Evolutionary conservation across 2,797 vertebrate species (phyloP).

Genomic region (Melanotaenia parkinsoni): DNA sequence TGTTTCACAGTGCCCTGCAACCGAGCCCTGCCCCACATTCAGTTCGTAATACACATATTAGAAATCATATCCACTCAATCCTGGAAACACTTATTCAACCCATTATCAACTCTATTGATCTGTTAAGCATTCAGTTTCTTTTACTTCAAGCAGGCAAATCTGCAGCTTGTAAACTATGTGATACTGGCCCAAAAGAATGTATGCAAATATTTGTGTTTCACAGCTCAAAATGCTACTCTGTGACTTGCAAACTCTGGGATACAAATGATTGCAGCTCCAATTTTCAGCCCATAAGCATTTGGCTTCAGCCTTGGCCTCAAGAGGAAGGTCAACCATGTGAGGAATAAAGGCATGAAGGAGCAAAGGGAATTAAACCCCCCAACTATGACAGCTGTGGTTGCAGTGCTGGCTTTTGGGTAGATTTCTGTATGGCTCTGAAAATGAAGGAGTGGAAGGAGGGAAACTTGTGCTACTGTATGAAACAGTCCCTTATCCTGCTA

Average conservation of each 20-base stretch:
- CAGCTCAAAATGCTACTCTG: neutral
- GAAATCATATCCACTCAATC: constrained; percentile 28
- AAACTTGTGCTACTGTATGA: constrained; percentile 31
- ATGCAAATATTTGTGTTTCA: constrained; percentile 14
- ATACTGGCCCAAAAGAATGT: neutral
- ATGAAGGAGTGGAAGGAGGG: constrained; percentile 16
- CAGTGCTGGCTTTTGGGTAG: constrained; percentile 30
- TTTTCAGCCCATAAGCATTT: constrained; percentile 16
- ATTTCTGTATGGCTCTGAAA: constrained; percentile 23
- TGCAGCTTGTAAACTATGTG: neutral
- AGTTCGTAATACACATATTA: constrained; percentile 30
- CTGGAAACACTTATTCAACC: constrained; percentile 20
- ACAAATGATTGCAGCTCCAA: constrained; percentile 3
- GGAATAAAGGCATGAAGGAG: constrained; percentile 45
- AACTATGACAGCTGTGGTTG: constrained; percentile 57
- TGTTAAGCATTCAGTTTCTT: neutral
- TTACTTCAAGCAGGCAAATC: neutral
- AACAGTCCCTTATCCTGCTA: constrained; percentile 37
- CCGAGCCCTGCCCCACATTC: constrained; percentile 75
- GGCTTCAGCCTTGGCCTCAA: constrained; percentile 56
- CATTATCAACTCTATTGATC: constrained; percentile 18
- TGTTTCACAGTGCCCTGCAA: constrained; percentile 52
- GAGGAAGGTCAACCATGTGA: constrained; percentile 40
- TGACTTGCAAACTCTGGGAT: neutral
- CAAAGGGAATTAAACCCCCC: constrained; percentile 47